These are phyloP conservation scores for Apogon talboti DNA, from an alignment of 2,797 vertebrate genomes.

Conservation along the genomic window DNA sequence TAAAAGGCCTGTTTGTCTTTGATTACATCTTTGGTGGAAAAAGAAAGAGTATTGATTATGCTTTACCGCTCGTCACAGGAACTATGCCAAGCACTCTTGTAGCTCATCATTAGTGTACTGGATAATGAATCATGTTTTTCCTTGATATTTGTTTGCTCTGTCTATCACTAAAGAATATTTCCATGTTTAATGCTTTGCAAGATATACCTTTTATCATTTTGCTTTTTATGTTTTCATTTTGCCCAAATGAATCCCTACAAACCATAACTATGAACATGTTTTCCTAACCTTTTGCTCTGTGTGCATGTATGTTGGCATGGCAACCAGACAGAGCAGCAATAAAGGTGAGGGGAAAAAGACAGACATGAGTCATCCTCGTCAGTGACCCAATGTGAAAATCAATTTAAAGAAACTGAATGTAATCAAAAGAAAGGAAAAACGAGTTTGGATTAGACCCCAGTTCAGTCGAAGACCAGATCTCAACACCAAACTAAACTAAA, in stretches of 20 bases:
- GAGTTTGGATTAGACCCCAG: background rate
- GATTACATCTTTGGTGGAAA: constrained; percentile 3
- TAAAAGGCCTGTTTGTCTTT: constrained; percentile 29
- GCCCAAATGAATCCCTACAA: background rate
- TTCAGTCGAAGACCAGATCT: background rate
- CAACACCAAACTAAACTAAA: background rate
- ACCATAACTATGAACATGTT: constrained; percentile 1
- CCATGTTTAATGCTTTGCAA: background rate
- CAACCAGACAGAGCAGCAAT: constrained; percentile 54
- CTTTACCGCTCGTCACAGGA: constrained; percentile 5
- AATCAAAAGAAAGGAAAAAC: background rate
- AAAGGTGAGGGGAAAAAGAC: constrained; percentile 49
- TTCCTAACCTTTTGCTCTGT: constrained; percentile 30
- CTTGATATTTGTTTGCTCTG: background rate
- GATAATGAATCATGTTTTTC: constrained; percentile 3
- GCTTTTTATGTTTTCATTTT: constrained; percentile 25
- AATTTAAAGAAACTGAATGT: constrained; percentile 37
- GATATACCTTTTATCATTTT: constrained; percentile 37
- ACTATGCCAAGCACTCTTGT: background rate
- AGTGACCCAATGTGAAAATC: constrained; percentile 43
- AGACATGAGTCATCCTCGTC: constrained; percentile 62
- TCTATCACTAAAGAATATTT: constrained; percentile 25
- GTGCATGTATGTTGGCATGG: constrained; percentile 65
- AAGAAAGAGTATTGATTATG: background rate
- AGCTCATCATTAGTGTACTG: constrained; percentile 4